Evolutionary conservation across 2,888 invertebrate genomes (phyloP).

Genomic region (Drosophila gaucha): DNA sequence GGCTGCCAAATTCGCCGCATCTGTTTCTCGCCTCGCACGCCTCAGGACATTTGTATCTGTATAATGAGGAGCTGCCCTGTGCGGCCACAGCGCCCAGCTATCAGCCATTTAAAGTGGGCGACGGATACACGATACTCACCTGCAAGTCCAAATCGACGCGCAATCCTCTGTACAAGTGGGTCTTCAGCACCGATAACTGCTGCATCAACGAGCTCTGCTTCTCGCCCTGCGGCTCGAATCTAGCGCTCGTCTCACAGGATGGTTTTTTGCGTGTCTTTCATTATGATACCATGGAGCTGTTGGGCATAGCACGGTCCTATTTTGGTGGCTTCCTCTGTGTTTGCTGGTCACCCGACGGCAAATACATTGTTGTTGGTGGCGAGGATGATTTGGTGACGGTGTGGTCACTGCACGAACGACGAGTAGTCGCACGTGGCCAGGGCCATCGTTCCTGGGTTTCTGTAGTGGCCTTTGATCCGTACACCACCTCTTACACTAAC

Average conservation of each 20-base stretch:
- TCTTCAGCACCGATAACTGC: conserved; percentile 91
- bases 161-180: conserved; percentile 97
- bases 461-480: conserved; percentile 97
- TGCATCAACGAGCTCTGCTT: conserved; percentile 98
- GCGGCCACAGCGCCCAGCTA: conserved; percentile 96
- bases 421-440: conserved; percentile 98
- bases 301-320: conserved; percentile 97
- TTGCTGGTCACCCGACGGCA: conserved; percentile 98
- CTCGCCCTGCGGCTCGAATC: conserved; percentile 95
- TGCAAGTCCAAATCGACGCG: conserved; percentile 98
- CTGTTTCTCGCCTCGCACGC: conserved; percentile 97
- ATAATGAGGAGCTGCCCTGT: conserved; percentile 97
- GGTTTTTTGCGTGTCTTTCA: conserved; percentile 98
- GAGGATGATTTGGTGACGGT: conserved; percentile 99
- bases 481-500: conserved; percentile 90
- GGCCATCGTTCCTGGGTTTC: conserved; percentile 99
- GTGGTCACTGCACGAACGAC: conserved; percentile 96
- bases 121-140: conserved; percentile 96
- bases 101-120: conserved; percentile 97
- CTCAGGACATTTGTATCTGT: conserved; percentile 98
- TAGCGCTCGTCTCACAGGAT: conserved; percentile 97
- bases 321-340: conserved; percentile 99
- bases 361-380: conserved; percentile 97
- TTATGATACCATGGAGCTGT: conserved; percentile 98
- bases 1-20: conserved; percentile 98